Evolutionary conservation across 2,797 vertebrate species (phyloP), one percentile per base, ranked within the genome.

Genomic region (Chiroxiphia lanceolata): DNA sequence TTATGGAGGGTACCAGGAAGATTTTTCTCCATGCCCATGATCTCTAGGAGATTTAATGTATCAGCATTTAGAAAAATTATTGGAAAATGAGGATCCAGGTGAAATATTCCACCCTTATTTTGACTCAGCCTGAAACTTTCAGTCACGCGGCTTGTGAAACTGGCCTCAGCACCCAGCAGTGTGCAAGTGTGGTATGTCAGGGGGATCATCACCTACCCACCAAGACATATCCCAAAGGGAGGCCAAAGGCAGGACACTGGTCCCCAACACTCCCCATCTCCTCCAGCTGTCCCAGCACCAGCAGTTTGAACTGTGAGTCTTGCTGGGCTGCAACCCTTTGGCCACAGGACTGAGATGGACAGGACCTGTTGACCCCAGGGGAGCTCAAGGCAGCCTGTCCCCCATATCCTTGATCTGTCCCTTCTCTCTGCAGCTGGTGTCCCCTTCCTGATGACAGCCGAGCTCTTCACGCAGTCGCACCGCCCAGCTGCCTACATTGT

Each of bases 391-490:
- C 57, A 68, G 23, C 63, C 67, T 50, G 33, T 87, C 7, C 33
- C 45, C 26, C 3, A 0, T 22, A 9, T 20, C 45, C 34, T 50
- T 4, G 3, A 15, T 21, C 7, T 56, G 27, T 86, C 61, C 68
- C 34, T 56, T 88, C 48, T 38, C 59, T 79, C 16, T 13, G 8
- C 72, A 99, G 99, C 99, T 0, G 99, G 99, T 0, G 97, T 99
- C 20, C 98, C 99, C 10, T 99, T 99, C 97, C 97, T 99, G 87
- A 98, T 99, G 98, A 99, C 98, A 4, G 98, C 98, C 0, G 99
- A 99, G 97, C 98, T 99, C 90, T 99, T 99, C 95, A 99, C 94
- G 33, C 99, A 99, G 97, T 99, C 99, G 0, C 98, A 99, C 92
- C 98, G 99, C 15, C 98, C 99, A 0, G 98, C 99, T 1, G 99